Base-by-base conservation (phyloP, 2,113 vertebrate genomes). In the Perognathus longimembris region DNA sequence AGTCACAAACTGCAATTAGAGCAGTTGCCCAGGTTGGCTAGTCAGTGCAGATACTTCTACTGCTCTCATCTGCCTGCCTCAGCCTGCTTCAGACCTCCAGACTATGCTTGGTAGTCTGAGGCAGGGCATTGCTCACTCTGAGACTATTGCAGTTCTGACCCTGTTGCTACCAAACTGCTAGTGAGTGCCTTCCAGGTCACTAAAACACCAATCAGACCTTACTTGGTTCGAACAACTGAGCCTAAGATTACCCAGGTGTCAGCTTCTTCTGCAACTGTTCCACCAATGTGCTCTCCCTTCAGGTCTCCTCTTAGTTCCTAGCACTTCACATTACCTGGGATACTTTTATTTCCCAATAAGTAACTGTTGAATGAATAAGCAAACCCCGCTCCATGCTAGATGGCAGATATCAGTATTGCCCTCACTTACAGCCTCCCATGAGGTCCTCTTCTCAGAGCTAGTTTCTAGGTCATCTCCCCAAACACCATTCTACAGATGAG, bases 1-100 rank as follows among this genome's bases (percentile, higher is more conserved):
- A 96, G 50, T 66, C 89, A 63, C 82, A 86, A 93, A 97, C 92
- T 96, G 50, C 66, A 96, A 94, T 32, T 22, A 95, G 81, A 96
- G 1, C 32, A 85, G 67, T 18, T 24, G 85, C 78, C 81, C 70
- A 92, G 88, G 71, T 38, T 59, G 5, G 64, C 71, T 88, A 86
- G 88, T 76, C 96, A 10, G 12, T 0, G 4, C 32, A 70, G 21
- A 70, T 69, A 69, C 14, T 42, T 61, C 63, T 84, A 50, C 38
- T 85, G 64, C n/a, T 84, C 61, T 28, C 73, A 30, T 5, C 15
- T 0, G 0, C 12, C 30, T 30, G 24, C 80, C n/a, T 24, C 20
- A 0, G 1, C 20, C 40, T 28, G 8, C 45, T 45, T 14, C 24
- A 34, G 17, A 81, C 0, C 61, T 61, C 69, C 66, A 36, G 26